Conservation (phyloP, 2,888 invertebrate genomes). For the Platycnemis pennipes region DNA sequence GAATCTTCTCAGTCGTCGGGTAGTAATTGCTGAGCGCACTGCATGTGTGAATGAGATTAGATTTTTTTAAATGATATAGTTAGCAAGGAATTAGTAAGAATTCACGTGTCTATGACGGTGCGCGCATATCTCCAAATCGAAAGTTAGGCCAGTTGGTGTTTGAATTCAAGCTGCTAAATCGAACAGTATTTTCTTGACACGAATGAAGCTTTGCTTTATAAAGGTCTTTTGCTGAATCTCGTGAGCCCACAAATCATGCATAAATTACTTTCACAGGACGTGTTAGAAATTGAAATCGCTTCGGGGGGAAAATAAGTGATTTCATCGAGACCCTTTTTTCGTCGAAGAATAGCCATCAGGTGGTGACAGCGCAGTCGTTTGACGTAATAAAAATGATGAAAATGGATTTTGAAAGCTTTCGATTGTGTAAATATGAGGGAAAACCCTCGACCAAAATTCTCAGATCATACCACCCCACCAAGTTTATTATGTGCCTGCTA, state of each 20-base stretch:
- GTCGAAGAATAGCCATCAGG: not conserved
- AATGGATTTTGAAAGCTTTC: not conserved
- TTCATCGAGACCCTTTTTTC: not conserved
- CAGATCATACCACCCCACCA: too few species aligned
- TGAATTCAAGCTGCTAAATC: not conserved
- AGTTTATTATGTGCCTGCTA: too few species aligned
- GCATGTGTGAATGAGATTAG: not conserved
- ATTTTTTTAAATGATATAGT: too few species aligned
- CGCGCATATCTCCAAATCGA: not conserved
- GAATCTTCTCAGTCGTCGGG: not conserved
- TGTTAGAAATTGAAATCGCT: not conserved
- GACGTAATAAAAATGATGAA: not conserved
- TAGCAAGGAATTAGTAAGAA: too few species aligned
- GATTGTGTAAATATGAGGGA: not conserved
- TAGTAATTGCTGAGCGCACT: not conserved
- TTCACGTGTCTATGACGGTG: not conserved
- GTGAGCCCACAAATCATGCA: not conserved
- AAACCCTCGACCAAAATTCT: too few species aligned
- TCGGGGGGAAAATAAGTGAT: not conserved
- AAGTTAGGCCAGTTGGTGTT: not conserved
- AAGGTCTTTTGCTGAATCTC: not conserved
- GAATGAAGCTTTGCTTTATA: not conserved
- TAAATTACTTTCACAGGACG: not conserved
- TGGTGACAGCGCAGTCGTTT: not conserved
- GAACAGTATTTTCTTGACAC: not conserved